These are phyloP conservation scores for Mirza zaza DNA, from an alignment of 2,113 vertebrate species.

Conservation along the genomic window DNA sequence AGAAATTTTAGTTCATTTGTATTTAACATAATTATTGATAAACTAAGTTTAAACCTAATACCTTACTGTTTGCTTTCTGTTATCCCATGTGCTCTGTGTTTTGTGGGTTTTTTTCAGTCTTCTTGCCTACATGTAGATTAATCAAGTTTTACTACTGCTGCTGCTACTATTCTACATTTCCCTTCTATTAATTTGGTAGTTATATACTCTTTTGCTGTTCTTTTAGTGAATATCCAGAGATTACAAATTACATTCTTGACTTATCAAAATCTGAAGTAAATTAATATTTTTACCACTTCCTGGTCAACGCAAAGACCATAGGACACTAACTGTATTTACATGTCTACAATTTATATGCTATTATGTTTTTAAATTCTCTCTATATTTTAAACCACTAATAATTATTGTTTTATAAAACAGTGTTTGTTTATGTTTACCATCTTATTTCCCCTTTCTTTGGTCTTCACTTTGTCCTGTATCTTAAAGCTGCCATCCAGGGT, in stretches of 20 bases:
- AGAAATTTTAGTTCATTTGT: neutral
- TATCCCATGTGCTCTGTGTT: neutral
- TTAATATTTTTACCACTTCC: neutral
- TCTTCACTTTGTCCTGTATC: neutral
- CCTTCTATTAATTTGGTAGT: neutral
- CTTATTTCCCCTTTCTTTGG: neutral
- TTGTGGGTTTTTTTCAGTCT: neutral
- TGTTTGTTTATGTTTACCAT: neutral
- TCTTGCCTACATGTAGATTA: neutral
- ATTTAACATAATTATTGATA: neutral
- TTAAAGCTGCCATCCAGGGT: neutral
- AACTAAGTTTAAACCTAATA: neutral
- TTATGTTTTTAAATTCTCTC: neutral
- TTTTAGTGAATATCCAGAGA: neutral
- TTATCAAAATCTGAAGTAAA: neutral
- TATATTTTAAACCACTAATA: neutral
- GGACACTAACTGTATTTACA: neutral
- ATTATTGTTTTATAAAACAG: neutral
- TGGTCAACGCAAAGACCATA: neutral
- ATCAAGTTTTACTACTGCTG: neutral
- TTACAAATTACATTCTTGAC: neutral
- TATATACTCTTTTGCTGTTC: neutral
- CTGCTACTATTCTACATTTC: neutral
- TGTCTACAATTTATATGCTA: neutral
- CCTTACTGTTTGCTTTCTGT: neutral